Evolutionary conservation across 2,888 invertebrate genomes (phyloP).

Genomic region (Hofmannophila pseudospretella): DNA sequence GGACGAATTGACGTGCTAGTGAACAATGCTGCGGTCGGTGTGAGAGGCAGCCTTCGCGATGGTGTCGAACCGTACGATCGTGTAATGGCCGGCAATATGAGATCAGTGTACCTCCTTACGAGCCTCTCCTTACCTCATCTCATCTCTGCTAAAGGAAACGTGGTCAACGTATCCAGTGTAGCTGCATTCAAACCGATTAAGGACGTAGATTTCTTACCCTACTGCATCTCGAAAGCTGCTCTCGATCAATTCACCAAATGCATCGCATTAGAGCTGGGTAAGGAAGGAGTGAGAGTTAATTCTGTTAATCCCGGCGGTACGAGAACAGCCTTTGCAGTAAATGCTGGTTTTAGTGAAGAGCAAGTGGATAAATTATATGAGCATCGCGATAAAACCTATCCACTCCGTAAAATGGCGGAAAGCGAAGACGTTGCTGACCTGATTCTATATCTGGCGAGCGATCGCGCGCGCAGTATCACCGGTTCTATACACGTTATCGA

Average conservation of each 20-base stretch:
- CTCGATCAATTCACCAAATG: slow-evolving; percentile 96
- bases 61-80: slow-evolving; percentile 90
- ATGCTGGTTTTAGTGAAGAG: slow-evolving; percentile 85
- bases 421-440: slow-evolving; percentile 91
- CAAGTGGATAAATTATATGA: slow-evolving; percentile 82
- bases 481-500: slow-evolving; percentile 80
- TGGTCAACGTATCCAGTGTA: slow-evolving; percentile 96
- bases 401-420: slow-evolving; percentile 89
- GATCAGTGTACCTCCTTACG: slow-evolving; percentile 86
- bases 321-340: slow-evolving; percentile 77
- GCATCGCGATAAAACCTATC: slow-evolving; percentile 87
- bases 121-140: slow-evolving; percentile 90
- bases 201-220: slow-evolving; percentile 86
- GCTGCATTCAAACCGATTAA: slow-evolving; percentile 81
- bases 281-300: slow-evolving; percentile 89
- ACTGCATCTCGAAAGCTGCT: slow-evolving; percentile 94
- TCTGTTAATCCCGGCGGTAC: slow-evolving; percentile 96
- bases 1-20: slow-evolving; percentile 86
- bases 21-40: slow-evolving; percentile 91
- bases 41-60: slow-evolving; percentile 86
- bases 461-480: slow-evolving; percentile 92
- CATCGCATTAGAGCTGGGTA: slow-evolving; percentile 88
- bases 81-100: slow-evolving; percentile 90
- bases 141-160: slow-evolving; percentile 86
- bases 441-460: slow-evolving; percentile 93